A percentile compares a stretch with the other conserved stretches of the same genome.
Conservation (phyloP, 2,888 invertebrate genomes). For the Lymantria monacha region DNA sequence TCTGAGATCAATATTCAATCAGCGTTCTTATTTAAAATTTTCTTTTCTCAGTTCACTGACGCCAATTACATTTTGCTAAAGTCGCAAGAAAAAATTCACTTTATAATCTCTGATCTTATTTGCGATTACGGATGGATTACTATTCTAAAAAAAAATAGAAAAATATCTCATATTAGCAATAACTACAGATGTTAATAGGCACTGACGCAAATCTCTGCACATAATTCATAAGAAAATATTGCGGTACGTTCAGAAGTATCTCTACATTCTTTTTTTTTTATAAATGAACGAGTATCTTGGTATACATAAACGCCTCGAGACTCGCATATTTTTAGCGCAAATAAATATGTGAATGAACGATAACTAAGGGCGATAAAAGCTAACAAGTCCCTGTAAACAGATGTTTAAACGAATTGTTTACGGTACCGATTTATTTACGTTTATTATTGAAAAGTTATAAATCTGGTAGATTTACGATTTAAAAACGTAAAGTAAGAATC, state of each 20-base stretch:
- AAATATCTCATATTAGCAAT: no score
- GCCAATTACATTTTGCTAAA: no score
- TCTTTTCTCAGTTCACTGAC: no score
- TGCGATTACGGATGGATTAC: no score
- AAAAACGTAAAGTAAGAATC: slow-evolving; percentile 27
- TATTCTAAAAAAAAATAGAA: no score
- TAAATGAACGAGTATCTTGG: slow-evolving; percentile 32
- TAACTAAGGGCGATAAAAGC: slow-evolving; percentile 28
- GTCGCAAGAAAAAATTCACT: no score
- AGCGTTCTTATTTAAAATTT: no score
- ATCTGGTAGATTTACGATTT: slow-evolving; percentile 36
- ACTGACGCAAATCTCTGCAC: slow-evolving; percentile 43
- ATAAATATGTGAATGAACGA: slow-evolving; percentile 28
- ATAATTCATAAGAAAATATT: slow-evolving; percentile 47
- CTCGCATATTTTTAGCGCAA: slow-evolving; percentile 15
- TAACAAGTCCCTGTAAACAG: slow-evolving; percentile 25
- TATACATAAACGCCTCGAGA: slow-evolving; percentile 9
- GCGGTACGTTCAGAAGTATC: slow-evolving; percentile 37
- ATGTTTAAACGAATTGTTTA: slow-evolving; percentile 28
- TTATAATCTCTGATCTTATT: no score
- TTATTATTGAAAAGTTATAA: slow-evolving; percentile 34
- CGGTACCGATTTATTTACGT: slow-evolving; percentile 30
- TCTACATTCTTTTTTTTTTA: slow-evolving; percentile 41
- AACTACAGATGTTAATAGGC: no score
- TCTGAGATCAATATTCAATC: no score